Percentiles rank a stretch among this genome's conserved stretches.
These are phyloP conservation scores for Tipula lateralis DNA, from an alignment of 2,888 invertebrate species.

Conservation along the genomic window DNA sequence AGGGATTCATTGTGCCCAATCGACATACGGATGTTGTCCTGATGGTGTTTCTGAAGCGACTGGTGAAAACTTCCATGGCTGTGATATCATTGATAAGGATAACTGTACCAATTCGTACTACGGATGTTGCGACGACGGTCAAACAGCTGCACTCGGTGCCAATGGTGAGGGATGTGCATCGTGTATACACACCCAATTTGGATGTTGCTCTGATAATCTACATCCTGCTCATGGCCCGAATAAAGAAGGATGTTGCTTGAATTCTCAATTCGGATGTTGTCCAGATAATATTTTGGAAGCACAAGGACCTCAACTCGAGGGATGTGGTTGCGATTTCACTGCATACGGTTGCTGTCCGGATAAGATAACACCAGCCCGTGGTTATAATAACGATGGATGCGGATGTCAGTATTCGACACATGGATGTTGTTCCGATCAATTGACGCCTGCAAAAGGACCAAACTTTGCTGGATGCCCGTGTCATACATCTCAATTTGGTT, in stretches of 20 bases:
- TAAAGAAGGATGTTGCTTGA: conserved; percentile 76
- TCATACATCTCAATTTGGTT: conserved; percentile 82
- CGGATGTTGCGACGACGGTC: conserved; percentile 74
- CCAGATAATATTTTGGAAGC: conserved; percentile 81
- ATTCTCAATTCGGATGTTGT: conserved; percentile 77
- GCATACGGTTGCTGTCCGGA: conserved; percentile 84
- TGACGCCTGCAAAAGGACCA: conserved; percentile 71
- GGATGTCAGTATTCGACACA: conserved; percentile 67
- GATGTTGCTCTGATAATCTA: conserved; percentile 81
- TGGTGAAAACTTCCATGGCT: conserved; percentile 51
- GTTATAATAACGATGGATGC: conserved; percentile 74
- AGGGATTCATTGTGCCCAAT: conserved; percentile 36
- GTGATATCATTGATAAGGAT: conserved; percentile 39
- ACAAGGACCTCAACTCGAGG: conserved; percentile 69
- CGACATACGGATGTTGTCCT: conserved; percentile 61
- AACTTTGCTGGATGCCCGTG: conserved; percentile 79
- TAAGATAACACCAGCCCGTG: conserved; percentile 70
- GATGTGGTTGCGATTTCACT: conserved; percentile 73
- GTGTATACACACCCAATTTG: conserved; percentile 65
- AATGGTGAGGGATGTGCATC: conserved; percentile 69
- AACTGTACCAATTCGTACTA: conserved; percentile 55
- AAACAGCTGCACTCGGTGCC: conserved; percentile 61
- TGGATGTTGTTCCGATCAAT: conserved; percentile 82
- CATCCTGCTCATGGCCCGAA: conserved; percentile 82
- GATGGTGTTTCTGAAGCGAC: conserved; percentile 62